Evolutionary conservation across 2,797 vertebrate genomes (phyloP), one percentile per base, ranked within the genome.

Genomic region (Argya squamiceps): DNA sequence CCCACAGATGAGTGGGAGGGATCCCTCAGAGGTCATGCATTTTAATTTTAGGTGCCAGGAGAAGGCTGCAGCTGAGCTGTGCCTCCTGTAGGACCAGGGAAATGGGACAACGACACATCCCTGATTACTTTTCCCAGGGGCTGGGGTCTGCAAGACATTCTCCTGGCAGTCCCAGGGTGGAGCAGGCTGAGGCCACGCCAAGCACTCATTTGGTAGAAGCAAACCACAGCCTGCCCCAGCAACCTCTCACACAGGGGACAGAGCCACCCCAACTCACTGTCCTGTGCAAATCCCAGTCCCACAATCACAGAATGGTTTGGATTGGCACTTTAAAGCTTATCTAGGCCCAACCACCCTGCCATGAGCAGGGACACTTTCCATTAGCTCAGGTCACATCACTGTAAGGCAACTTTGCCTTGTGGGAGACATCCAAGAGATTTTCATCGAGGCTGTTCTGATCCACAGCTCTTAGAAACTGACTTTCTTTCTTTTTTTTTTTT

Each of bases 191-290:
- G 60, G 55, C 36, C 77, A 70, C 56, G 43, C 10, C 5, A 0
- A 6, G 8, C 14, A 1, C 20, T 20, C 44, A 3, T 4, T 22
- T 50, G 8, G 0, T 0, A 18, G n/a, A 41, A 39, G 37, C 30
- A 69, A 88, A 58, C 6, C 24, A 3, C n/a, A 89, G 56, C 78
- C 60, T 73, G 36, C 3, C 39, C n/a, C 75, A 63, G 32, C 10
- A 60, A 12, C 44, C 41, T n/a, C 32, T 39, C 10, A 1, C 0
- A 0, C 1, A 14, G 23, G 29, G 30, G 5, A 46, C 36, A 5
- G 73, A 46, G 39, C 34, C 2, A 3, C 3, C 24, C 62, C 53
- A 37, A 5, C 15, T 29, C 64, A 36, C 22, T 23, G 41, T 7
- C 43, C 74, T 41, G 27, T 4, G 2, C 4, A 2, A 60, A 59